These are phyloP conservation scores for Lepetodrilus schrolli DNA, from an alignment of 2,888 invertebrate genomes.

Conservation along the genomic window DNA sequence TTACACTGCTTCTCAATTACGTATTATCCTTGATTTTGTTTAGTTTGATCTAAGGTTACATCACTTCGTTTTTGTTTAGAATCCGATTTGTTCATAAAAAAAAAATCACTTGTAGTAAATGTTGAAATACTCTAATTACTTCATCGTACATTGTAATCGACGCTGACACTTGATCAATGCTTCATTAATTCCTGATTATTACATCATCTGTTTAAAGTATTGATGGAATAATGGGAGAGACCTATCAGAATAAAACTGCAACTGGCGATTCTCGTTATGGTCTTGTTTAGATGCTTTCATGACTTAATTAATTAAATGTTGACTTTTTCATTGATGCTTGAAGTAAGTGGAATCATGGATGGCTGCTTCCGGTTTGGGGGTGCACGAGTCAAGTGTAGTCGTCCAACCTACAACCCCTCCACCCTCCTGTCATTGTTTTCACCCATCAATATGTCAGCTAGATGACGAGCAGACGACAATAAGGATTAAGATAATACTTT, in stretches of 20 bases:
- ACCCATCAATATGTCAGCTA: not conserved
- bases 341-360: not conserved
- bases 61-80: too few species aligned
- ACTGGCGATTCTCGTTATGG: too few species aligned
- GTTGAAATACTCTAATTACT: too few species aligned
- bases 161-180: not conserved
- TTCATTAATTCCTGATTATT: slow-evolving; percentile 10
- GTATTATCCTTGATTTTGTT: too few species aligned
- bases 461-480: slow-evolving; percentile 13
- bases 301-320: slow-evolving; percentile 13
- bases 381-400: not conserved
- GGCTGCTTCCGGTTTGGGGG: not conserved
- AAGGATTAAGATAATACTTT: not conserved
- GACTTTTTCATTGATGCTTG: not conserved
- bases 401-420: slow-evolving; percentile 8
- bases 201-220: too few species aligned
- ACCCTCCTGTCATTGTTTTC: not conserved
- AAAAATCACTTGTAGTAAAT: too few species aligned
- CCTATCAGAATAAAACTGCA: too few species aligned
- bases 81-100: too few species aligned
- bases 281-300: too few species aligned
- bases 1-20: too few species aligned
- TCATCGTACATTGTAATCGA: not conserved
- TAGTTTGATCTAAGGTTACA: too few species aligned
- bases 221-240: too few species aligned